These are phyloP conservation scores for Pterois miles DNA, from an alignment of 2,797 vertebrate species.

Conservation along the genomic window DNA sequence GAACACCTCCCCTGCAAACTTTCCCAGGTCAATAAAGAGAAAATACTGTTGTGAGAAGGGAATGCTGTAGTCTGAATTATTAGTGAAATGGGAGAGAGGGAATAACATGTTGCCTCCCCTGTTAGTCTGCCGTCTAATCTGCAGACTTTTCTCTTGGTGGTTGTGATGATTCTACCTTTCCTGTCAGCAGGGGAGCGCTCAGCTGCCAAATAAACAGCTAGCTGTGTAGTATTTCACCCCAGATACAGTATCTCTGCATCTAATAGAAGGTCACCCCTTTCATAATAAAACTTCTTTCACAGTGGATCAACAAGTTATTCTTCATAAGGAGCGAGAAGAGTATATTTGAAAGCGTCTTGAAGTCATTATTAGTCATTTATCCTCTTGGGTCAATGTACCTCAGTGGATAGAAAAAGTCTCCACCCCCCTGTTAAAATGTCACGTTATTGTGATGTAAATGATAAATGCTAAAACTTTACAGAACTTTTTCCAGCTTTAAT, in stretches of 20 bases:
- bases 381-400: neutral
- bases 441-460: too few species aligned
- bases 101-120: slow-evolving; percentile 10
- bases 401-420: too few species aligned
- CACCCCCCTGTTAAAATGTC: too few species aligned
- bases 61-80: neutral
- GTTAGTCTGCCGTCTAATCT: neutral
- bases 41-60: slow-evolving; percentile 10
- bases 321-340: neutral
- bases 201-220: neutral
- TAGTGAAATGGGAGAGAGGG: slow-evolving; percentile 11
- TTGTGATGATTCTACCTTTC: slow-evolving; percentile 7
- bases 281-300: neutral
- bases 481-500: too few species aligned
- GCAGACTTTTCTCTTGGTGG: neutral
- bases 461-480: too few species aligned
- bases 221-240: neutral
- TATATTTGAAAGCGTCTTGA: neutral
- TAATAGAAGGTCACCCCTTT: neutral
- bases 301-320: neutral
- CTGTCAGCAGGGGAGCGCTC: slow-evolving; percentile 1
- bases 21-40: slow-evolving; percentile 42
- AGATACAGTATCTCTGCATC: neutral
- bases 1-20: slow-evolving; percentile 3
- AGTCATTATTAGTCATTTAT: neutral